phyloP scores from a whole-genome alignment of 2,888 invertebrate genomes.

The Ceriagrion tenellum region DNA sequence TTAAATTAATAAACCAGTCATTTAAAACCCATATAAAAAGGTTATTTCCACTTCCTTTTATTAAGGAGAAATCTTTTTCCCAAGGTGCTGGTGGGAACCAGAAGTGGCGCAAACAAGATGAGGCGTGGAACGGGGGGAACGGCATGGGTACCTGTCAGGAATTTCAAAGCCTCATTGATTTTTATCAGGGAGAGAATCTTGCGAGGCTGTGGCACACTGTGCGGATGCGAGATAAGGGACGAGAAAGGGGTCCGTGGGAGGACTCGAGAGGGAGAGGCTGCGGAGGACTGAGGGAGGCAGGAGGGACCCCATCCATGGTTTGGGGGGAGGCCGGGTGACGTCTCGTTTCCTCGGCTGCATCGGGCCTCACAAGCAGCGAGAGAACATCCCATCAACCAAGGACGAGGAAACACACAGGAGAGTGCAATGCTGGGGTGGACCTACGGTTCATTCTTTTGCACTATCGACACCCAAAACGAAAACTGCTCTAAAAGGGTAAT shows the following conservation, averaged over 20 bases:
- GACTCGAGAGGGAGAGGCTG: not conserved
- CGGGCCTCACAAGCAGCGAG: not conserved
- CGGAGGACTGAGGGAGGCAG: not conserved
- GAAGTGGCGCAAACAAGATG: too few relatives aligned
- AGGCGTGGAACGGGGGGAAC: not conserved
- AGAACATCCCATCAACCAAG: not conserved
- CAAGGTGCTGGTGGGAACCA: not conserved
- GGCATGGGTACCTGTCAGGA: not conserved
- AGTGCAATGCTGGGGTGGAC: too few relatives aligned
- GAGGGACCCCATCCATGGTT: not conserved
- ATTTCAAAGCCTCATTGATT: constrained; percentile 17
- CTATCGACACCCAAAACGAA: too few relatives aligned
- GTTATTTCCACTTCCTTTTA: not conserved
- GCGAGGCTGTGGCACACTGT: not conserved
- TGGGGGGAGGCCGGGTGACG: not conserved
- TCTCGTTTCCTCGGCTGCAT: constrained; percentile 8
- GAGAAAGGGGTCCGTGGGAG: not conserved
- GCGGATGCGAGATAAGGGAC: not conserved
- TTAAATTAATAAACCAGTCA: not conserved
- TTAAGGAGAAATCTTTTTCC: not conserved
- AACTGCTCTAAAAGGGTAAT: too few relatives aligned
- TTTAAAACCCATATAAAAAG: not conserved
- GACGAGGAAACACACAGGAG: not conserved
- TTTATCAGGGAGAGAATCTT: not conserved
- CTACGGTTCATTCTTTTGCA: too few relatives aligned